Conservation (phyloP, 2,797 vertebrate species). For the Macropus fuliginosus region DNA sequence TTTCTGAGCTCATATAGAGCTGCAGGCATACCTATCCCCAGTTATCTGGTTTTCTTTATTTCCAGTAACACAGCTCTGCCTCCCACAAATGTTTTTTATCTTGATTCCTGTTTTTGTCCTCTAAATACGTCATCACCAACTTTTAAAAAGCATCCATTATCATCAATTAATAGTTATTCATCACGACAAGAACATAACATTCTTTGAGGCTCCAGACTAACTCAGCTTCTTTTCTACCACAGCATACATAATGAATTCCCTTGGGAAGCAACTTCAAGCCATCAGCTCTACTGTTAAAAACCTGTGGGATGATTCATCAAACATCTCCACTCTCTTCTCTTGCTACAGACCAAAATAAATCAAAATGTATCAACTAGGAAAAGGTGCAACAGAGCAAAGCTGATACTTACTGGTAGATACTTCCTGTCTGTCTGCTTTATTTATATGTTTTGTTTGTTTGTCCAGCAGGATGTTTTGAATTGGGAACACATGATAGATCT, state of each 20-base stretch:
- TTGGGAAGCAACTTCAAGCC: background rate
- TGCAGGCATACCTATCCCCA: background rate
- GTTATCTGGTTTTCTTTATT: background rate
- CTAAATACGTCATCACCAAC: background rate
- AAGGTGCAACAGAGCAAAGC: background rate
- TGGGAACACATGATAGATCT: background rate
- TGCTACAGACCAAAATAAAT: slow-evolving; percentile 39
- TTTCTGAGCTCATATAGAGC: background rate
- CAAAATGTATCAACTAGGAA: background rate
- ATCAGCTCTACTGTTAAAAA: background rate
- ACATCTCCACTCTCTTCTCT: background rate
- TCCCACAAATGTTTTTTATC: background rate
- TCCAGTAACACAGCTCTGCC: background rate
- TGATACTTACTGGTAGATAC: background rate
- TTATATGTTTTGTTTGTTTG: background rate
- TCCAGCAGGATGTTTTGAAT: background rate
- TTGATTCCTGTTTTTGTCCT: background rate
- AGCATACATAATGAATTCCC: background rate
- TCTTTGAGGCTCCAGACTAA: background rate
- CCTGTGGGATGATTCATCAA: background rate
- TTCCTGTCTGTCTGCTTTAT: background rate
- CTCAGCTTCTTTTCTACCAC: background rate
- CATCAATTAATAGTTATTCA: background rate
- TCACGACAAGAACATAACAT: background rate
- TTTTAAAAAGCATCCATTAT: background rate